phyloP scores from a whole-genome alignment of 2,113 vertebrate genomes.

The Bostrychus sinensis region DNA sequence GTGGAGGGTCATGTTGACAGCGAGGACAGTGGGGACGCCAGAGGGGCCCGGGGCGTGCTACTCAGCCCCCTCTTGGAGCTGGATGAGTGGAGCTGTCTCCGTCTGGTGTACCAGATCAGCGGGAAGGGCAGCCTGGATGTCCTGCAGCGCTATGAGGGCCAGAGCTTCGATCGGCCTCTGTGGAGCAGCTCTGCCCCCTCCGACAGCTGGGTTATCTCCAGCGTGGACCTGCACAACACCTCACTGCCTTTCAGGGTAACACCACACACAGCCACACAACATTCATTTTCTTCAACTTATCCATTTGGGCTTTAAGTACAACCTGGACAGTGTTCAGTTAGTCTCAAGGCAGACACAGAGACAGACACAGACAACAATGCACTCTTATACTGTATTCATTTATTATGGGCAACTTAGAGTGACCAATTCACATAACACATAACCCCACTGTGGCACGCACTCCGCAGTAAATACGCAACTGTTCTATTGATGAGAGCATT shows the following conservation, averaged over 20 bases:
- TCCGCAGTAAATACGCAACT: too few species aligned
- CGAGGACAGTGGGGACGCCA: constrained; percentile 39
- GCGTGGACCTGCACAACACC: constrained; percentile 86
- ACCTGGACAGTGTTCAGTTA: neutral
- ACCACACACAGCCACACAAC: neutral
- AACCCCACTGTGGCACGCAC: too few species aligned
- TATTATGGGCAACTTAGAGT: too few species aligned
- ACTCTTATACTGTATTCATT: too few species aligned
- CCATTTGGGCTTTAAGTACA: neutral
- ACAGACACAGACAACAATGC: too few species aligned
- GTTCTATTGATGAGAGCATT: too few species aligned
- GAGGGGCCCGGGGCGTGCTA: constrained; percentile 74
- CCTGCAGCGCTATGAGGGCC: constrained; percentile 82
- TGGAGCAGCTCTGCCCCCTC: constrained; percentile 87
- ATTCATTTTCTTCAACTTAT: too few species aligned
- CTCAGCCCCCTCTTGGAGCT: constrained; percentile 84
- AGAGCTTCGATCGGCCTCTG: constrained; percentile 87
- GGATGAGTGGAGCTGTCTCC: constrained; percentile 91
- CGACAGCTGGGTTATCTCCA: constrained; percentile 92
- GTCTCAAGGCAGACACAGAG: neutral
- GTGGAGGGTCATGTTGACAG: constrained; percentile 73
- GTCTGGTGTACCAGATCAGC: constrained; percentile 89
- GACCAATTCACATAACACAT: too few species aligned
- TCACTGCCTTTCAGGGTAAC: constrained; percentile 85
- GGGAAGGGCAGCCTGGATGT: constrained; percentile 81